Evolutionary conservation across 2,888 invertebrate genomes (phyloP).

Genomic region (Eristalis arbustorum): DNA sequence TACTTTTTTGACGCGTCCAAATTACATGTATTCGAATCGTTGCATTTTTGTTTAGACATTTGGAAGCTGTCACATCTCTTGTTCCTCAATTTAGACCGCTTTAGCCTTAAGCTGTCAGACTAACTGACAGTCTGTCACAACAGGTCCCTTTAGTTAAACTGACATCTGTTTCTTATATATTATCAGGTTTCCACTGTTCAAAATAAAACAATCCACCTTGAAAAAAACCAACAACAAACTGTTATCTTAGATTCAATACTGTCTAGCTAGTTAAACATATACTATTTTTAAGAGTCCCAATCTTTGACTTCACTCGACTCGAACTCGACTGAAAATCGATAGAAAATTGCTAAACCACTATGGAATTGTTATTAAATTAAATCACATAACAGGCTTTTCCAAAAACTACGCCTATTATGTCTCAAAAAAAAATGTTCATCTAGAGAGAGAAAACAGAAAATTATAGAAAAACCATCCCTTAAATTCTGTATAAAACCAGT

Average conservation of each 20-base stretch:
- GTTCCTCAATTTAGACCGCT: not conserved
- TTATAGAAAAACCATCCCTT: not conserved
- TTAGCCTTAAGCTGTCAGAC: not conserved
- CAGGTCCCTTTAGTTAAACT: not conserved
- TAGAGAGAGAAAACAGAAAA: not conserved
- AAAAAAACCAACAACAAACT: not conserved
- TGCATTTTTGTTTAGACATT: not conserved
- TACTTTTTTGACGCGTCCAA: not conserved
- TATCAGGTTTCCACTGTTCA: not conserved
- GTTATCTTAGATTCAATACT: not conserved
- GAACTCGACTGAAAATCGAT: not conserved
- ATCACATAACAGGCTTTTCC: not conserved
- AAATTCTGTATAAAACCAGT: conserved; percentile 8
- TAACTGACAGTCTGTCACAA: not conserved
- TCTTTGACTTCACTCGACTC: not conserved
- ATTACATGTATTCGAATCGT: not conserved
- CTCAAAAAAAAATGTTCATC: not conserved
- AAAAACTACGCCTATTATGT: not conserved
- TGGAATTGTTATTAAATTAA: not conserved
- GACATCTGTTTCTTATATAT: not conserved
- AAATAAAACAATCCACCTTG: not conserved
- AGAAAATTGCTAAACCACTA: not conserved
- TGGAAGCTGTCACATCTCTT: no score
- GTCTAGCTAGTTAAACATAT: not conserved
- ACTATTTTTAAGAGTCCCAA: not conserved